Percentiles rank a stretch among this genome's conserved stretches.
Conservation (phyloP, 2,797 vertebrate species). For the Podargus strigoides region DNA sequence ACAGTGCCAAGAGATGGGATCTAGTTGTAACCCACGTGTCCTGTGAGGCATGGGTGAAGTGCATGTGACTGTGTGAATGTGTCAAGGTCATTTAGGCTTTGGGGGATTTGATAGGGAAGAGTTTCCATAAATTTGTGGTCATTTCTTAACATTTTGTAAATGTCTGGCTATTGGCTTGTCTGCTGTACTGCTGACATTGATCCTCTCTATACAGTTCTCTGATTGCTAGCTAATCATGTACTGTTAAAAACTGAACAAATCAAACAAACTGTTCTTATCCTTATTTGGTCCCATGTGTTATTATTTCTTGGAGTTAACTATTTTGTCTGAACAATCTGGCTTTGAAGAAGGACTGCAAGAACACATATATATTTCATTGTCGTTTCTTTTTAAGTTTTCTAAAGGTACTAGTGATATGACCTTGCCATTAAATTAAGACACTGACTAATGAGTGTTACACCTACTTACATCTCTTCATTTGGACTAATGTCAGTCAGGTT, state of each 20-base stretch:
- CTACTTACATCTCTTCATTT: neutral
- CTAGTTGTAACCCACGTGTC: neutral
- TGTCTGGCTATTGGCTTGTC: neutral
- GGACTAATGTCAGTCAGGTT: neutral
- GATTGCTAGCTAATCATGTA: neutral
- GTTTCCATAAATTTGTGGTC: neutral
- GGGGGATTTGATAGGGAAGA: neutral
- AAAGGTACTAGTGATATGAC: neutral
- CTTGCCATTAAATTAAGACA: neutral
- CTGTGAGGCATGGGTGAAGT: neutral
- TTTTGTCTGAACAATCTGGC: neutral
- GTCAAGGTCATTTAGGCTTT: neutral
- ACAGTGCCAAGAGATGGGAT: rapidly evolving
- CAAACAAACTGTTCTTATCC: neutral
- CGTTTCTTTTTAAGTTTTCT: neutral
- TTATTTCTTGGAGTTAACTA: neutral
- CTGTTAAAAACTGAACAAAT: neutral
- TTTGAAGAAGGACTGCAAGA: neutral
- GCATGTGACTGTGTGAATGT: neutral
- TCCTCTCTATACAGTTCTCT: neutral
- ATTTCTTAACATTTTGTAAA: neutral
- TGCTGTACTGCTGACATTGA: neutral
- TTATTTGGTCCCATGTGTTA: neutral
- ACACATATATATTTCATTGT: neutral
- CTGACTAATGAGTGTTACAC: neutral